Conservation (phyloP, 2,113 vertebrate species). For the Caretta caretta region DNA sequence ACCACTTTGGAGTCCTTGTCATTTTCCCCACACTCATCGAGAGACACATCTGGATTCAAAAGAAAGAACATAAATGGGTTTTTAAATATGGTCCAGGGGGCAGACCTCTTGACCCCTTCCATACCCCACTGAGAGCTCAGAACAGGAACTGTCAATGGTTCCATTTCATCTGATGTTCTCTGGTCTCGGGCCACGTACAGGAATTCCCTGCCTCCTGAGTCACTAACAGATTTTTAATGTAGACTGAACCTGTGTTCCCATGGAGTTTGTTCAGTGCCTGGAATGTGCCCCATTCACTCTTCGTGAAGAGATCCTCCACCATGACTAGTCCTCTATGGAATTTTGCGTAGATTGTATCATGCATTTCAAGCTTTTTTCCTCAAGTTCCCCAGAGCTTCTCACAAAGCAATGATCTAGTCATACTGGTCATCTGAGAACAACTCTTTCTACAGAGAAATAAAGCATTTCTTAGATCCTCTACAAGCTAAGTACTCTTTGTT, state of each 20-base stretch:
- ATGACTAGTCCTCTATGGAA: neutral
- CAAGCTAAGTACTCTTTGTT: neutral
- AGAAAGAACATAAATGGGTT: neutral
- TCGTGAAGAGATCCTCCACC: neutral
- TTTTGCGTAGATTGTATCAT: fast-evolving
- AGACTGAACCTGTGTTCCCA: neutral
- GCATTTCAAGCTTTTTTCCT: neutral
- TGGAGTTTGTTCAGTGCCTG: neutral
- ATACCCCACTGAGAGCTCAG: neutral
- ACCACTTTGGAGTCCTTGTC: neutral
- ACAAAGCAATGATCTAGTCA: neutral
- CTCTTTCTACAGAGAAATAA: neutral
- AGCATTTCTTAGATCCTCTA: neutral
- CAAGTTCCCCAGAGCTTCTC: neutral
- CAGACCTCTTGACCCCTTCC: neutral
- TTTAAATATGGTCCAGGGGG: neutral
- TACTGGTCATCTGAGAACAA: neutral
- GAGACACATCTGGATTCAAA: slow-evolving; percentile 81
- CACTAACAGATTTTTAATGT: neutral
- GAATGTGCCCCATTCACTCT: neutral
- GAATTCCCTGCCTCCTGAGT: fast-evolving
- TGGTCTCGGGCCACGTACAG: neutral
- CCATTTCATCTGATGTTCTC: neutral
- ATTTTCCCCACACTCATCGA: slow-evolving; percentile 73
- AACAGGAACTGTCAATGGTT: fast-evolving